Evolutionary conservation across 2,797 vertebrate species (phyloP).

Genomic region (Avahi laniger): DNA sequence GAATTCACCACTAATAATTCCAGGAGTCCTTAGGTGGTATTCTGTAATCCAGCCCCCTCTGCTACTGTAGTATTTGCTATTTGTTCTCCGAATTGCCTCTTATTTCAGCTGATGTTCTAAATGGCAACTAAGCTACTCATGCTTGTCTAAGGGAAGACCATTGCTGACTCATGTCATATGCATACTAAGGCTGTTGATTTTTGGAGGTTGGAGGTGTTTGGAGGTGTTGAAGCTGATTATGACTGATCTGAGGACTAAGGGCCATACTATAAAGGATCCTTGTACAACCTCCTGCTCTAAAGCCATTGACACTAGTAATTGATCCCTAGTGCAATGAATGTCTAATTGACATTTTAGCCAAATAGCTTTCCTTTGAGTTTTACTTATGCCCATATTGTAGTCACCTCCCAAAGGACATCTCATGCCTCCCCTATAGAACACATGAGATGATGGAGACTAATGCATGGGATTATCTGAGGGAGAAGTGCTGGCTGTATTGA

Average conservation of each 20-base stretch:
- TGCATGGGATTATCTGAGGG: not conserved
- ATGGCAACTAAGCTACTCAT: not conserved
- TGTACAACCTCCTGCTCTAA: not conserved
- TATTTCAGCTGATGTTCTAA: not conserved
- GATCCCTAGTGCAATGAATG: not conserved
- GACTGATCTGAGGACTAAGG: not conserved
- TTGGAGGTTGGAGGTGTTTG: not conserved
- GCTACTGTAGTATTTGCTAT: accelerated
- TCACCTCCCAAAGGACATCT: not conserved
- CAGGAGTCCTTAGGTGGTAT: not conserved
- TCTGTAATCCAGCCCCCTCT: not conserved
- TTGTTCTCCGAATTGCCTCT: not conserved
- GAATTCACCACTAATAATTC: not conserved
- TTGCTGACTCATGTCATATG: not conserved
- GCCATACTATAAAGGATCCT: not conserved
- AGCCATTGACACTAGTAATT: not conserved
- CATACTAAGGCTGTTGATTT: not conserved
- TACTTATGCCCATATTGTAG: not conserved
- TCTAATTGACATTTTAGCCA: not conserved
- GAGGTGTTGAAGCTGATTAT: not conserved
- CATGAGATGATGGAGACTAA: not conserved
- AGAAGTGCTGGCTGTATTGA: not conserved
- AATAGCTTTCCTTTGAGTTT: not conserved
- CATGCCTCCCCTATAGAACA: not conserved
- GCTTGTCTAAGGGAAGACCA: not conserved